Evolutionary conservation across 2,113 vertebrate genomes (phyloP), one percentile per base, ranked within the genome.

Genomic region (Rhinoptilus africanus): DNA sequence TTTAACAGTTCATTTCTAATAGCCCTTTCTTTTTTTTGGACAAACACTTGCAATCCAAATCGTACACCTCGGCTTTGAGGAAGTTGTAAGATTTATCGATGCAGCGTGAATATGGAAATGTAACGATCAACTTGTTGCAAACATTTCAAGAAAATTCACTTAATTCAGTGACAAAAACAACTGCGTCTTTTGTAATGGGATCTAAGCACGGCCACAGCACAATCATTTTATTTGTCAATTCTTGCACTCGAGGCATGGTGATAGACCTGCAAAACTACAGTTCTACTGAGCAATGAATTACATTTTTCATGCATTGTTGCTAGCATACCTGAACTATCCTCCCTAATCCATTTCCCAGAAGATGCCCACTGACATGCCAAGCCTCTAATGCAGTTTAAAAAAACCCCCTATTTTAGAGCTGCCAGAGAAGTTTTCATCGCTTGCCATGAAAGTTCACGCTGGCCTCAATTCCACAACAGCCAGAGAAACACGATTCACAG

Each of bases 191-290:
- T 48, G 34, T 22, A 35, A 84, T 35, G 45, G 30, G 30, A 77
- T 66, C 18, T 41, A 53, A 78, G 60, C 37, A 56, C 27, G 43
- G 76, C 22, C 39, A 59, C 50, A 66, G 72, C 50, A 62, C 2
- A 4, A 23, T 34, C 39, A 28, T 50, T 30, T 32, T 9, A 1
- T 34, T 76, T 62, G 71, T 19, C 57, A 48, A 5, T 51, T 78
- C 48, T 50, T 24, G 17, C 19, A 13, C 35, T 27, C 50, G n/a
- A 68, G 64, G 60, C 51, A 64, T 9, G 45, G 34, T 5, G 71
- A 66, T 3, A n/a, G 22, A 93, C 75, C 88, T 83, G 82, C 53
- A 83, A 16, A 94, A 63, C 81, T 51, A 50, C 92, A 81, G 13
- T 32, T 89, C 60, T 35, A 8, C 18, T 34, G 47, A 78, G 82